phyloP scores from a whole-genome alignment of 1,140 invertebrate genomes.

The Pseudomyrmex pallidus region DNA sequence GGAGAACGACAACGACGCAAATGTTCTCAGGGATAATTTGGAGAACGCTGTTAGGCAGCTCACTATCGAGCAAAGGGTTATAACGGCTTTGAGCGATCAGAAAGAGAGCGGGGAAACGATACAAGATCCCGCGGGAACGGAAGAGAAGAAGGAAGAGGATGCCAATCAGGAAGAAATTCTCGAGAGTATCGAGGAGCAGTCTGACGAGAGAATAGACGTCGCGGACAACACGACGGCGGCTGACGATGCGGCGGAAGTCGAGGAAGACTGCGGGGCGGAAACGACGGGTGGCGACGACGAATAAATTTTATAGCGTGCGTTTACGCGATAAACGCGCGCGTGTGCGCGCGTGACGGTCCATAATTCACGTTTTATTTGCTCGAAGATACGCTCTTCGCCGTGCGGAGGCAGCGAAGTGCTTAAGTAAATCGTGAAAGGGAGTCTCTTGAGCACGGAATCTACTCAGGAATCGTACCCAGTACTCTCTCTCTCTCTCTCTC shows the following conservation, averaged over 20 bases:
- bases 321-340: conserved; percentile 48
- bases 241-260: conserved; percentile 38
- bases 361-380: conserved; percentile 59
- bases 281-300: conserved; percentile 40
- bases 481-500: not conserved
- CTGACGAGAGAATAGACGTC: conserved; percentile 69
- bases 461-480: not conserved
- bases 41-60: conserved; percentile 79
- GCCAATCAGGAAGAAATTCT: conserved; percentile 67
- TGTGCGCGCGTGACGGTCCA: conserved; percentile 55
- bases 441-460: not conserved
- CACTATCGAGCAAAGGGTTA: conserved; percentile 77
- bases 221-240: conserved; percentile 15
- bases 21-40: conserved; percentile 77
- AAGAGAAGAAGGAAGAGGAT: conserved; percentile 54
- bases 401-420: not conserved
- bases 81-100: conserved; percentile 73
- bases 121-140: conserved; percentile 64
- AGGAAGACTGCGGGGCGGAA: conserved; percentile 51
- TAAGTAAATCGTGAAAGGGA: conserved; percentile 25
- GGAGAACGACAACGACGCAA: conserved; percentile 71
- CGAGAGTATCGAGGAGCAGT: conserved; percentile 67
- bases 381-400: conserved; percentile 52
- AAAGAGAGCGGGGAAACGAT: conserved; percentile 68
- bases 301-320: conserved; percentile 57